A percentile compares a stretch with the other conserved stretches of the same genome.
Evolutionary conservation across 2,797 vertebrate genomes (phyloP).

Genomic region (Pangasius macronema): DNA sequence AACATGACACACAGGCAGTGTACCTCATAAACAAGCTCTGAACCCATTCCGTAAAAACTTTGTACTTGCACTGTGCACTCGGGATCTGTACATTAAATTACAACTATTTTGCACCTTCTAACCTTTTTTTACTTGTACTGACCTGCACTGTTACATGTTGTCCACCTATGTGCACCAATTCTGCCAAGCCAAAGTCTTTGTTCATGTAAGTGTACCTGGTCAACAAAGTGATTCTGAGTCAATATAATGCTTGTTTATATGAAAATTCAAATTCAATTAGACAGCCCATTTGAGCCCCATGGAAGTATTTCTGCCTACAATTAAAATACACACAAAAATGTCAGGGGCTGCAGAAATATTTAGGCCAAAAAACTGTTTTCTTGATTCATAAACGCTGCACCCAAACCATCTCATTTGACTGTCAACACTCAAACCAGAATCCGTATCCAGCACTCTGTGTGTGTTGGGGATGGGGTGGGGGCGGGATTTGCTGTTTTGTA

Average conservation of each 20-base stretch:
- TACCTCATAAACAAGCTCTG: not conserved
- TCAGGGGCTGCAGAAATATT: not conserved
- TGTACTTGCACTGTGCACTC: not conserved
- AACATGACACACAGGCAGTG: not conserved
- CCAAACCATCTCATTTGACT: not conserved
- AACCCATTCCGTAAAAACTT: not conserved
- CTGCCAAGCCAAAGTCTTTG: not conserved
- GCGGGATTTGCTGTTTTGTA: conserved; percentile 35
- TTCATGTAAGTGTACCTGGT: not conserved
- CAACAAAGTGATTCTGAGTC: not conserved
- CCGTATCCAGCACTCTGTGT: not conserved
- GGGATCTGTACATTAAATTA: not conserved
- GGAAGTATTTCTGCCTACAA: not conserved
- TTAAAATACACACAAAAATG: not conserved
- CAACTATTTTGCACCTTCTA: not conserved
- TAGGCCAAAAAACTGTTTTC: not conserved
- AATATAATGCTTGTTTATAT: not conserved
- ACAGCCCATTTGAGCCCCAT: not conserved
- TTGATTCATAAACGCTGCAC: not conserved
- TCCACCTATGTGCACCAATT: not conserved
- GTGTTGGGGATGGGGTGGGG: not conserved
- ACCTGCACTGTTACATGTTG: not conserved
- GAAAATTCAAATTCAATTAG: not conserved
- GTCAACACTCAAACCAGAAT: not conserved
- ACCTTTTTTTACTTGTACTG: not conserved